Conservation (phyloP, 2,113 vertebrate species). For the Mesembrinibis cayennensis region DNA sequence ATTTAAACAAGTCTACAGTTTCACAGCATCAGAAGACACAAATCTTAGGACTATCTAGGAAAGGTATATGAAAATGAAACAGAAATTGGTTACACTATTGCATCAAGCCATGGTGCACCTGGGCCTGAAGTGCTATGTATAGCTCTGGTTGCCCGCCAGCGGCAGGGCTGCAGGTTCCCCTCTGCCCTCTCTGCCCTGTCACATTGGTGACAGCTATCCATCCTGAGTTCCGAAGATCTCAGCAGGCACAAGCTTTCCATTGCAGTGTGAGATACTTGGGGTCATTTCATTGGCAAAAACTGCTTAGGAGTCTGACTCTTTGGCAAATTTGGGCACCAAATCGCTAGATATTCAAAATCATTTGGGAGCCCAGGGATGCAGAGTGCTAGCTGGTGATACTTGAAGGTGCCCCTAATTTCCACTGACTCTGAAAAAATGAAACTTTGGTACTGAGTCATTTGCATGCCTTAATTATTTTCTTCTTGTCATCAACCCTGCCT, state of each 20-base stretch:
- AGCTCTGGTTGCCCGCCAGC: background rate
- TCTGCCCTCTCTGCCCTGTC: background rate
- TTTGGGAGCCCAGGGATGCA: background rate
- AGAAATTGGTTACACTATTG: background rate
- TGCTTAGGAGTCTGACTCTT: background rate
- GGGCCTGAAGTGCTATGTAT: background rate
- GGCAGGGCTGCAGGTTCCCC: background rate
- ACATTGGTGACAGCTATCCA: rapidly evolving
- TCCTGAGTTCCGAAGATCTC: background rate
- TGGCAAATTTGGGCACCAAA: background rate
- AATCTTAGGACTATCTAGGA: background rate
- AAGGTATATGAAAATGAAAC: background rate
- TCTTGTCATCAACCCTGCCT: background rate
- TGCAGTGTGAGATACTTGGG: background rate
- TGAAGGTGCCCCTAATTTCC: background rate
- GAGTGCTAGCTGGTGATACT: background rate
- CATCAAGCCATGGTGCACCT: background rate
- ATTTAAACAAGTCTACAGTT: background rate
- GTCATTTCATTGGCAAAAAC: background rate
- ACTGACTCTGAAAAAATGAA: background rate
- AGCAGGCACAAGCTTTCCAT: background rate
- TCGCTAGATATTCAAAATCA: background rate
- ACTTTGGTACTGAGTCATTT: background rate
- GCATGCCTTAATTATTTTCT: background rate
- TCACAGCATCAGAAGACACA: background rate